Conservation (phyloP, 92 coral and sea anemone species). For the Desmophyllum pertusum region DNA sequence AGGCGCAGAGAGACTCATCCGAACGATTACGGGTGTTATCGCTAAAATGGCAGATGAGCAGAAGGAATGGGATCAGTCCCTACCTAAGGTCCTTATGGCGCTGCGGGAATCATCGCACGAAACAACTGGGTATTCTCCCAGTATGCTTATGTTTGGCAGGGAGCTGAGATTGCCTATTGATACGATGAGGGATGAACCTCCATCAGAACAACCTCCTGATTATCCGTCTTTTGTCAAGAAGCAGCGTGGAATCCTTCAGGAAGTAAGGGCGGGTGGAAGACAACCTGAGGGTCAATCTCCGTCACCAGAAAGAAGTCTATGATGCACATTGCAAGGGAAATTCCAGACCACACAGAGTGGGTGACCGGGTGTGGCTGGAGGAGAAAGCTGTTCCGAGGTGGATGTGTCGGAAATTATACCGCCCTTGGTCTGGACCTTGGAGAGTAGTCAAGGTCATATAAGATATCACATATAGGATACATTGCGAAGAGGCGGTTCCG, state of each 20-base stretch:
- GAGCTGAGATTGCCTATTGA: slow-evolving; percentile 50
- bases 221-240: slow-evolving; percentile 36
- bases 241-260: slow-evolving; percentile 26
- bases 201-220: slow-evolving; percentile 17
- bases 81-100: slow-evolving; percentile 50
- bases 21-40: slow-evolving; percentile 23
- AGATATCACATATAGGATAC: slow-evolving; percentile 49
- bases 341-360: slow-evolving; percentile 21
- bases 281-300: slow-evolving; percentile 3
- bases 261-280: background rate
- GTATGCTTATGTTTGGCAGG: slow-evolving; percentile 44
- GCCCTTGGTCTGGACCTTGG: slow-evolving; percentile 59
- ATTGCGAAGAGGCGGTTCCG: slow-evolving; percentile 9
- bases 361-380: slow-evolving; percentile 34
- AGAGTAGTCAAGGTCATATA: slow-evolving; percentile 40
- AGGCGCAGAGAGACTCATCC: slow-evolving; percentile 32
- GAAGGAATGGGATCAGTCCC: slow-evolving; percentile 45
- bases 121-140: slow-evolving; percentile 45
- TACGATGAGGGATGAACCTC: slow-evolving; percentile 39
- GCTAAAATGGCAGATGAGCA: slow-evolving; percentile 30
- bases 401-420: slow-evolving; percentile 26
- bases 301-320: slow-evolving; percentile 41
- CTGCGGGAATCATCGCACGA: slow-evolving; percentile 41
- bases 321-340: slow-evolving; percentile 32
- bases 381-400: slow-evolving; percentile 32